Evolutionary conservation across 2,888 invertebrate species (phyloP).

Genomic region (Schizotus pectinicornis): DNA sequence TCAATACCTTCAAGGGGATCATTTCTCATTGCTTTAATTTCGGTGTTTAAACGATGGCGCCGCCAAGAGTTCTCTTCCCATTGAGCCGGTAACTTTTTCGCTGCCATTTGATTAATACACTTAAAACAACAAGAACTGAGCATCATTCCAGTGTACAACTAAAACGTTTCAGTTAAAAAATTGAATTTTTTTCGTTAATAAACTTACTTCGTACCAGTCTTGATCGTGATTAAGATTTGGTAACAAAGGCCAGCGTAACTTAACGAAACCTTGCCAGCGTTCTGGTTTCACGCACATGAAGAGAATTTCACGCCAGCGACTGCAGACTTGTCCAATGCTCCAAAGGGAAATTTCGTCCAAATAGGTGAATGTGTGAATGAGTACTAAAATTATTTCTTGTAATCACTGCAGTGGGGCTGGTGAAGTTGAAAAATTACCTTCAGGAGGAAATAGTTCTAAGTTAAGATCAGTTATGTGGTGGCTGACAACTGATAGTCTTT

Average conservation of each 20-base stretch:
- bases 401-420: not conserved
- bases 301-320: constrained; percentile 82
- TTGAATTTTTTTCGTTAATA: not conserved
- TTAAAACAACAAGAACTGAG: constrained; percentile 85
- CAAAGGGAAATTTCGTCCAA: constrained; percentile 91
- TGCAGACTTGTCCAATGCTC: constrained; percentile 86
- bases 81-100: constrained; percentile 70
- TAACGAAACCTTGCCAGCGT: constrained; percentile 81
- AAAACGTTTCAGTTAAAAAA: constrained; percentile 38
- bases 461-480: constrained; percentile 39
- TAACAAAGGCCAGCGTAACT: constrained; percentile 85
- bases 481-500: constrained; percentile 33
- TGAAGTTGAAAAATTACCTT: constrained; percentile 36
- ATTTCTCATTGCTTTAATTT: constrained; percentile 71
- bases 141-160: constrained; percentile 73
- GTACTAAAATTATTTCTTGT: constrained; percentile 60
- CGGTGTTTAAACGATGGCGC: constrained; percentile 77
- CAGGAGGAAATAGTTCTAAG: constrained; percentile 48
- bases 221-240: constrained; percentile 63
- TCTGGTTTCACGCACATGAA: constrained; percentile 74
- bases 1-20: constrained; percentile 88
- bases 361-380: constrained; percentile 86
- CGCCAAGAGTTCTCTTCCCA: constrained; percentile 81
- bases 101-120: constrained; percentile 85
- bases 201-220: constrained; percentile 77